Base-by-base conservation (phyloP, 2,797 vertebrate species). In the Acrossocheilus wenchowensis region DNA sequence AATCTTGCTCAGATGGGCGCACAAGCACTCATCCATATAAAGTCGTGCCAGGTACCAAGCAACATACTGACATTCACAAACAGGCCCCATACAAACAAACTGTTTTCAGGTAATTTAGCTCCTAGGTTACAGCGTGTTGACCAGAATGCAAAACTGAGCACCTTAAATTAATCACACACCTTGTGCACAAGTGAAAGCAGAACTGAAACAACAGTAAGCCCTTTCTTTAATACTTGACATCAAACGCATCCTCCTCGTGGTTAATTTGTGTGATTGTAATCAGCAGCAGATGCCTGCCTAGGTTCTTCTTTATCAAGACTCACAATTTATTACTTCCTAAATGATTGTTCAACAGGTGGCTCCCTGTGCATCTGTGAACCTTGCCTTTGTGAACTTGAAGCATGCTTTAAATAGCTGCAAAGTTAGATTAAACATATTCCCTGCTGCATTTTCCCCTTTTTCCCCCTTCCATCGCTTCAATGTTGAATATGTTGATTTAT, bases 401-500 rank as follows among this genome's bases (percentile, higher is more conserved):
- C 91, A 83, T 89, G 89, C 89, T 92, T 91, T 92, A 93, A 92
- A 92, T 91, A 92, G 93, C 85, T 92, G 89, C 90, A 90, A 91
- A 91, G 89, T 75, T 78, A 91, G 90, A 92, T 93, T 90, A 91
- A 90, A 92, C 87, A 74, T 90, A 88, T 91, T 90, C 91, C 80
- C 89, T 90, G 79, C 72, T 77, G 79, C 48, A 30, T 77, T 57
- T 36, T 14, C 64, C 41, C 48, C 26, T 26, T 17, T 41, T 23
- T 1, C 15, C 50, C 73, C 87, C 89, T 93, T 93, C 93, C 93
- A 91, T 93, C 92, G 92, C 93, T 93, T 84, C 92, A 90, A 89
- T 95, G 93, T 93, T 92, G 92, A 91, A 93, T 85, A 94, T 93
- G 89, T 91, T 89, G 94, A 96, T 96, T 95, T 95, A 96, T 93